A percentile compares a stretch with the other conserved stretches of the same genome.
These are phyloP conservation scores for Subacronicta megacephala DNA, from an alignment of 2,888 invertebrate genomes.

Conservation along the genomic window DNA sequence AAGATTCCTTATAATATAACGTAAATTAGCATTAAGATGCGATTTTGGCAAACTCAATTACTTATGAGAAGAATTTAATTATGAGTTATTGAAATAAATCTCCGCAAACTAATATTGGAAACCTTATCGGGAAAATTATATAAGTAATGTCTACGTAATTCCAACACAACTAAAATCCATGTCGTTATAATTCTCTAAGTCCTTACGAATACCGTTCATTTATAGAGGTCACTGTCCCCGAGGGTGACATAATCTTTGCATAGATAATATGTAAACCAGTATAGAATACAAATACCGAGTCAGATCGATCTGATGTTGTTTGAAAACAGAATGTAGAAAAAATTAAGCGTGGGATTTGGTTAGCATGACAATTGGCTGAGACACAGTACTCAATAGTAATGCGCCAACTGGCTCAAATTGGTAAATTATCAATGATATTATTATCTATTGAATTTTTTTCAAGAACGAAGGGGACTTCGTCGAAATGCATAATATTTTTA, in stretches of 20 bases:
- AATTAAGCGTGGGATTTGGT: conserved; percentile 34
- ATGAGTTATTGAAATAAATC: no score
- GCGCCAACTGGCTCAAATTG: not conserved
- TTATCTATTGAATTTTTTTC: not conserved
- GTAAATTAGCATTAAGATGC: no score
- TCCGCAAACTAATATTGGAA: no score
- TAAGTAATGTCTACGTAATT: no score
- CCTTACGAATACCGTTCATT: not conserved
- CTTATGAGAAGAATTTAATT: no score
- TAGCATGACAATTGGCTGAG: conserved; percentile 32
- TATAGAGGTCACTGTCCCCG: conserved; percentile 40
- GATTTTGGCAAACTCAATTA: no score
- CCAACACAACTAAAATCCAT: no score
- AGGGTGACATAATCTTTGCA: conserved; percentile 29
- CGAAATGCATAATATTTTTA: no score
- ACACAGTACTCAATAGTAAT: conserved; percentile 12
- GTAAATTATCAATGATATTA: conserved; percentile 4
- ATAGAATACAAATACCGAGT: conserved; percentile 11
- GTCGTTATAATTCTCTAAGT: not conserved
- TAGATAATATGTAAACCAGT: conserved; percentile 28
- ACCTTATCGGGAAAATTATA: no score
- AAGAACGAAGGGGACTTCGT: no score
- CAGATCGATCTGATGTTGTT: conserved; percentile 6
- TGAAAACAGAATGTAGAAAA: conserved; percentile 21
- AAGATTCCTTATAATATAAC: no score